A percentile compares a stretch with the other conserved stretches of the same genome.
Conservation (phyloP, 30 jellyfish, hydroid and myxozoan genomes). For the Turritopsis dohrnii region DNA sequence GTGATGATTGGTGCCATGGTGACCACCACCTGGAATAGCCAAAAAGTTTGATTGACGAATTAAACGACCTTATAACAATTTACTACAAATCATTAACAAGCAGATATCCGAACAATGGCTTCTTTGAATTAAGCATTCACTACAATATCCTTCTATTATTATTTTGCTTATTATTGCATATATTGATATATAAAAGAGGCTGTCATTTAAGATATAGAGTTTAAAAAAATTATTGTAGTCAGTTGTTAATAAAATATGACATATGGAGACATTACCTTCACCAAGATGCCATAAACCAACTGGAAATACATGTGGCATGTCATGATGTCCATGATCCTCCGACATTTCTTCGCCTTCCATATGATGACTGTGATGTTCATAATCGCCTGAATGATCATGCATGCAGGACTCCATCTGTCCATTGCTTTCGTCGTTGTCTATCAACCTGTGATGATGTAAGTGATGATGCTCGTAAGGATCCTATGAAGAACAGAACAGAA, state of each 20-base stretch:
- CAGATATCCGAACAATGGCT: too few species aligned
- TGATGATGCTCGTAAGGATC: constrained; percentile 16
- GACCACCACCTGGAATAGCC: not conserved
- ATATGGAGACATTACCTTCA: too few species aligned
- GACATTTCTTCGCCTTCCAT: constrained; percentile 14
- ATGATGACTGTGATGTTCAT: constrained; percentile 3
- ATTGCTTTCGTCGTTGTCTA: constrained; percentile 4
- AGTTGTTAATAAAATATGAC: not conserved
- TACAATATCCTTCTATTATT: too few species aligned
- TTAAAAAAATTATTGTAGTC: too few species aligned
- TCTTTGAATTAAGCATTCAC: too few species aligned
- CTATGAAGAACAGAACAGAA: not conserved
- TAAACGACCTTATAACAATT: too few species aligned
- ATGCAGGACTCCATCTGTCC: not conserved
- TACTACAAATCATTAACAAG: too few species aligned
- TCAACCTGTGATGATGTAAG: constrained; percentile 10
- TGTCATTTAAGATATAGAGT: too few species aligned
- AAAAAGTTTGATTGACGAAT: not conserved
- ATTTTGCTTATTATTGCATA: too few species aligned
- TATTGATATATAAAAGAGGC: too few species aligned
- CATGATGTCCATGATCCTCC: constrained; percentile 22
- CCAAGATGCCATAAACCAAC: constrained; percentile 12
- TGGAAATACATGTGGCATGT: constrained; percentile 27
- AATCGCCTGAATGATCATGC: not conserved
- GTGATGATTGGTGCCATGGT: not conserved